phyloP scores from a whole-genome alignment of 2,113 vertebrate species.

The Malaclemys terrapin region DNA sequence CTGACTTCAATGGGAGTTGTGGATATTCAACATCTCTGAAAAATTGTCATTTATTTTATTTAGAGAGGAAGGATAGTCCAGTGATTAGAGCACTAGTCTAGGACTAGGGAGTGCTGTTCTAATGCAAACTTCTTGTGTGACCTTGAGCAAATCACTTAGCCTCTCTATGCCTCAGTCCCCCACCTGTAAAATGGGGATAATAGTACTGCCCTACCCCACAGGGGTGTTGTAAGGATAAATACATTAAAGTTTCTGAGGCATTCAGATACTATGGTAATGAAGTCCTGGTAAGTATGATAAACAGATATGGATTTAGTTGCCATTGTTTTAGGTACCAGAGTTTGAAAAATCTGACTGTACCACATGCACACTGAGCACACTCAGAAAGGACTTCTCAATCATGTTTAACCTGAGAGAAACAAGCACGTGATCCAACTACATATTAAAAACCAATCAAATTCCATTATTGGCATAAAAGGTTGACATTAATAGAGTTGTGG shows the following conservation, averaged over 20 bases:
- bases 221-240: not conserved
- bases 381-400: not conserved
- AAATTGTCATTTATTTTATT: not conserved
- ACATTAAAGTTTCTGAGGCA: not conserved
- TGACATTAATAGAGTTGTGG: conserved; percentile 29
- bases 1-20: not conserved
- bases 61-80: not conserved
- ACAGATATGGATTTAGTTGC: not conserved
- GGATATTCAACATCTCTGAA: not conserved
- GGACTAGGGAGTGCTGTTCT: not conserved
- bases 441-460: not conserved
- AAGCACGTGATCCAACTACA: not conserved
- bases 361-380: not conserved
- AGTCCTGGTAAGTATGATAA: not conserved
- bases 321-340: not conserved
- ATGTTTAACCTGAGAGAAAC: not conserved
- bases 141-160: not conserved
- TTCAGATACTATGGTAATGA: not conserved
- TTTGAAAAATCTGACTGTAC: not conserved
- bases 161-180: not conserved
- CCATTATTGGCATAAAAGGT: not conserved
- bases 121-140: not conserved
- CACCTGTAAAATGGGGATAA: not conserved
- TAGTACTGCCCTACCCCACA: not conserved
- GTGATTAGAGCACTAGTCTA: not conserved